Conservation (phyloP, 2,113 vertebrate genomes). For the Silurus glanis region DNA sequence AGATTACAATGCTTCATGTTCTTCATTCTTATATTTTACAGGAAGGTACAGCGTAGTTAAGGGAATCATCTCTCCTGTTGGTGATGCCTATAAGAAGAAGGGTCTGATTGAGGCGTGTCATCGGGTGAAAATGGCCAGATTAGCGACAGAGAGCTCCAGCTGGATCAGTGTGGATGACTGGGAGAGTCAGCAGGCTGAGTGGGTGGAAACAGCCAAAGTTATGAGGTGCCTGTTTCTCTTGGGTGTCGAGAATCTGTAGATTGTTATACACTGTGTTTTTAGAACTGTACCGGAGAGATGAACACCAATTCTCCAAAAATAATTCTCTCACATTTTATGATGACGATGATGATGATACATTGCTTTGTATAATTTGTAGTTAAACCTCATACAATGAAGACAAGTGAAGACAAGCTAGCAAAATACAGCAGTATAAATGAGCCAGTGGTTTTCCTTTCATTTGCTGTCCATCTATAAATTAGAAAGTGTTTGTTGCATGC, state of each 20-base stretch:
- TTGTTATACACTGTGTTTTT: neutral
- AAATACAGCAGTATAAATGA: neutral
- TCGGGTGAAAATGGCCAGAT: constrained; percentile 84
- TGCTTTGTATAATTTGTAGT: too few species aligned
- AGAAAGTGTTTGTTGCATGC: neutral
- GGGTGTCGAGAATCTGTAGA: neutral
- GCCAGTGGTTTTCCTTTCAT: neutral
- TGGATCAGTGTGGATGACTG: constrained; percentile 90
- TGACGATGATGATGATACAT: too few species aligned
- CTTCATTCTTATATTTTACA: constrained; percentile 52
- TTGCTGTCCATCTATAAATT: neutral
- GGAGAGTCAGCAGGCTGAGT: constrained; percentile 87
- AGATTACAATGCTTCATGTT: neutral
- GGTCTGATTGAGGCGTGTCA: constrained; percentile 86
- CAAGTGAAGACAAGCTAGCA: neutral
- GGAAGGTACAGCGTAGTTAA: constrained; percentile 87
- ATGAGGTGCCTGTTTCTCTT: constrained; percentile 72
- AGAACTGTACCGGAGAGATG: too few species aligned
- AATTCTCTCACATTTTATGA: too few species aligned
- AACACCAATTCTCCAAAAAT: too few species aligned
- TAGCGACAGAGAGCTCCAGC: constrained; percentile 78
- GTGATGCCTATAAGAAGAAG: constrained; percentile 91
- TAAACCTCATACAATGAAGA: too few species aligned
- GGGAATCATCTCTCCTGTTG: constrained; percentile 92
- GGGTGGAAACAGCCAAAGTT: constrained; percentile 88